phyloP scores from a whole-genome alignment of 2,888 invertebrate genomes.

The Gari tellinella region DNA sequence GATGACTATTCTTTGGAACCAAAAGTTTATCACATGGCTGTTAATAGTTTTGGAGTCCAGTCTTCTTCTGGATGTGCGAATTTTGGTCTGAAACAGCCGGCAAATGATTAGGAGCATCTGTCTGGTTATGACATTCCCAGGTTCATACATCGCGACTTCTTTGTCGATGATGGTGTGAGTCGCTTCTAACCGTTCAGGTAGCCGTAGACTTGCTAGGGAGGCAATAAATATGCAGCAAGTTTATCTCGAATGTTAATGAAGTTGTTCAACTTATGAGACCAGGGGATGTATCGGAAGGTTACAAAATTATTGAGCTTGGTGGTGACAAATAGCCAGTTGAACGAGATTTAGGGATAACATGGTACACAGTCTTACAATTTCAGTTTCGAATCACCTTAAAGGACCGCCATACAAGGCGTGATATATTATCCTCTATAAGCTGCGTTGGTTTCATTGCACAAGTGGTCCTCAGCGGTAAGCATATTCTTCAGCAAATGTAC shows the following conservation, averaged over 20 bases:
- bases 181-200: slow-evolving; percentile 31
- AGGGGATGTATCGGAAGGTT: slow-evolving; percentile 37
- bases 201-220: slow-evolving; percentile 40
- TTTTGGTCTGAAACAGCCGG: slow-evolving; percentile 46
- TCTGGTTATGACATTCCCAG: slow-evolving; percentile 35
- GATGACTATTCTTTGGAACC: slow-evolving; percentile 4
- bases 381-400: slow-evolving; percentile 41
- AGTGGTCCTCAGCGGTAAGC: slow-evolving; percentile 50
- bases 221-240: slow-evolving; percentile 47
- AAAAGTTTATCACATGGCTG: slow-evolving; percentile 48
- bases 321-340: slow-evolving; percentile 40
- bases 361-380: slow-evolving; percentile 59
- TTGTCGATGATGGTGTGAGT: slow-evolving; percentile 61
- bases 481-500: slow-evolving; percentile 60
- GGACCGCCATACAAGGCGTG: slow-evolving; percentile 52
- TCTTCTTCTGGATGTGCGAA: slow-evolving; percentile 60
- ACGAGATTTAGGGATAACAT: slow-evolving; percentile 57
- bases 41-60: slow-evolving; percentile 48
- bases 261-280: slow-evolving; percentile 44
- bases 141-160: slow-evolving; percentile 53
- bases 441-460: slow-evolving; percentile 61
- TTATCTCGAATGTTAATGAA: slow-evolving; percentile 54
- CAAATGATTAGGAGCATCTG: slow-evolving; percentile 22
- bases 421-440: slow-evolving; percentile 53
- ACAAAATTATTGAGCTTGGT: slow-evolving; percentile 20